phyloP scores from a whole-genome alignment of 2,888 invertebrate species.

The Tolmerus cingulatus region DNA sequence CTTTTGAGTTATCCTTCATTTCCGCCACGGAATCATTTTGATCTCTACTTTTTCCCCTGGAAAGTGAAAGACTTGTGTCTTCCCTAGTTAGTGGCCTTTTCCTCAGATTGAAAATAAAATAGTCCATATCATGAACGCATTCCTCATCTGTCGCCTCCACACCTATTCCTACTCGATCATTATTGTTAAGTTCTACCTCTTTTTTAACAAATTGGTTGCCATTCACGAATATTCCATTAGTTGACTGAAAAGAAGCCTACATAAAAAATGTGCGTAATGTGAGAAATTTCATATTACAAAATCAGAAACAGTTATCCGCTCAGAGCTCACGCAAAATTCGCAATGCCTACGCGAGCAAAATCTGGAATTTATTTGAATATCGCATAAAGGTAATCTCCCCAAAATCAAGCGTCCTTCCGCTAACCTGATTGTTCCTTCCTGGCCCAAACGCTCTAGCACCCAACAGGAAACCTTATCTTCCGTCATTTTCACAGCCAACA shows the following conservation, averaged over 20 bases:
- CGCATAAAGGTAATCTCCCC: conserved; percentile 53
- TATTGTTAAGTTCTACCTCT: not conserved
- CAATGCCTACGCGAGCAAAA: conserved; percentile 57
- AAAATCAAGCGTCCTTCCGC: conserved; percentile 53
- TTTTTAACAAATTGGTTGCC: not conserved
- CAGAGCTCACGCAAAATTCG: conserved; percentile 46
- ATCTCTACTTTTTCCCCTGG: not conserved
- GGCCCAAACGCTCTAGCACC: conserved; percentile 51
- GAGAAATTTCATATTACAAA: not conserved
- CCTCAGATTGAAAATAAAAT: not conserved
- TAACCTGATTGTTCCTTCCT: conserved; percentile 50
- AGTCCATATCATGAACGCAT: not conserved
- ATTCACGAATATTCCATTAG: conserved; percentile 59
- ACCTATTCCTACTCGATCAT: conserved; percentile 47
- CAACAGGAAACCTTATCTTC: conserved; percentile 50
- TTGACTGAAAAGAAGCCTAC: conserved; percentile 51
- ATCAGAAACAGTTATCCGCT: not conserved
- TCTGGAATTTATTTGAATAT: conserved; percentile 49
- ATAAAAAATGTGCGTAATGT: not conserved
- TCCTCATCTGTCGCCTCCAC: conserved; percentile 11
- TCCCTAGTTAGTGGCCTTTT: not conserved
- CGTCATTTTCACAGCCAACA: conserved; percentile 45
- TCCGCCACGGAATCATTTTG: too few relatives aligned
- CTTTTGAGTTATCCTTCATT: not conserved
- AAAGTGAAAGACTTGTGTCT: not conserved